phyloP scores from a whole-genome alignment of 2,797 vertebrate species.

The Pipistrellus nathusii region DNA sequence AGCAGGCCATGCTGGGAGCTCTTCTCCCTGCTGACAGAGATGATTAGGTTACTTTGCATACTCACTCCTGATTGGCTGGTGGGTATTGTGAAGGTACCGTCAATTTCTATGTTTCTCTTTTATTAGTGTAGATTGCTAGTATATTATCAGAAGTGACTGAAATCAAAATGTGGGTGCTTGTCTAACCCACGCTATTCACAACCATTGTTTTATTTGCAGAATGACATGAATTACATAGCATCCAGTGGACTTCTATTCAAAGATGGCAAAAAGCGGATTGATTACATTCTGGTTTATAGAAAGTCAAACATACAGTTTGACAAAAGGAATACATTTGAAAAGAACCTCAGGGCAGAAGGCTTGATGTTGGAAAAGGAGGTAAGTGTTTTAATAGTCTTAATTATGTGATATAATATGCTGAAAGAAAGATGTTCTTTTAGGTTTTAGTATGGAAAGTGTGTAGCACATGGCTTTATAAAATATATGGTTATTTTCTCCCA shows the following conservation, averaged over 20 bases:
- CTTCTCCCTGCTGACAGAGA: too few relatives aligned
- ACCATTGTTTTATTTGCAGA: slow-evolving; percentile 76
- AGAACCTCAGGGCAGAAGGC: slow-evolving; percentile 97
- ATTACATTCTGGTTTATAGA: slow-evolving; percentile 99
- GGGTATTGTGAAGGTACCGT: too few relatives aligned
- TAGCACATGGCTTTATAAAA: not conserved
- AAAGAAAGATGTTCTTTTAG: not conserved
- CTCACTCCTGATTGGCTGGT: too few relatives aligned
- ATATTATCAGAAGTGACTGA: not conserved
- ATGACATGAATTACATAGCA: slow-evolving; percentile 88
- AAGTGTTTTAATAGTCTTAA: slow-evolving; percentile 53
- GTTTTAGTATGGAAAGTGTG: not conserved
- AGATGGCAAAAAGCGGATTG: slow-evolving; percentile 97
- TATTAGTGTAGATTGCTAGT: not conserved
- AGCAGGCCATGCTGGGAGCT: too few relatives aligned
- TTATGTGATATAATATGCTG: not conserved
- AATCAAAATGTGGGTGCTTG: not conserved
- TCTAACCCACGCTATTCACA: not conserved
- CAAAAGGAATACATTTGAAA: slow-evolving; percentile 98
- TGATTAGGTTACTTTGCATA: too few relatives aligned
- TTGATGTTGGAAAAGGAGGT: slow-evolving; percentile 99
- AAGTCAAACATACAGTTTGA: slow-evolving; percentile 97
- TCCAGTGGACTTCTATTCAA: slow-evolving; percentile 95
- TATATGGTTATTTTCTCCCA: slow-evolving; percentile 13
- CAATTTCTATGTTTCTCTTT: too few relatives aligned